phyloP scores from a whole-genome alignment of 2,797 vertebrate genomes.

The Pempheris klunzingeri region DNA sequence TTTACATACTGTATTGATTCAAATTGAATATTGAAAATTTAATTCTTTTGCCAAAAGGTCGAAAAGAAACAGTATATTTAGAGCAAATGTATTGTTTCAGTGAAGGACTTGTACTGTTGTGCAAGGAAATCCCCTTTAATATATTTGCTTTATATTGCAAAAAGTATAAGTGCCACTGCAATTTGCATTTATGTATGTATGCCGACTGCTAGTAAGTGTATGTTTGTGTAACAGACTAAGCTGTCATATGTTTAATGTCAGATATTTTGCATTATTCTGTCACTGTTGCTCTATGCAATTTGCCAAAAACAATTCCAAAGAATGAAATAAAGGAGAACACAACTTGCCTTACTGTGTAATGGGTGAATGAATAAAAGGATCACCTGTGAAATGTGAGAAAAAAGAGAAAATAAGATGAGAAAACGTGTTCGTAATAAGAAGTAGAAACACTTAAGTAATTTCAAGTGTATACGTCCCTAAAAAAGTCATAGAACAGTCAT shows the following conservation, averaged over 20 bases:
- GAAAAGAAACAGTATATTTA: constrained; percentile 41
- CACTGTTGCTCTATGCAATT: constrained; percentile 70
- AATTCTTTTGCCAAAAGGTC: constrained; percentile 70
- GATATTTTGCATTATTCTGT: constrained; percentile 69
- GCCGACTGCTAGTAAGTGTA: constrained; percentile 53
- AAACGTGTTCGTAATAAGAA: neutral
- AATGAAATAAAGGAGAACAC: constrained; percentile 70
- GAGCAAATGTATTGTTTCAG: constrained; percentile 49
- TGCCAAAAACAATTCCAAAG: constrained; percentile 68
- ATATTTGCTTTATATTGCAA: constrained; percentile 81
- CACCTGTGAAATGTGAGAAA: neutral
- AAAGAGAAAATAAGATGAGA: neutral
- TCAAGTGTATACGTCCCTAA: neutral
- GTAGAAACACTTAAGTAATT: neutral
- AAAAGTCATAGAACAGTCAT: too few relatives aligned
- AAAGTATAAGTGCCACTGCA: constrained; percentile 73
- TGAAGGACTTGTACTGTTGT: constrained; percentile 51
- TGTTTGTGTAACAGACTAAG: constrained; percentile 56
- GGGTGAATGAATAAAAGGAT: neutral
- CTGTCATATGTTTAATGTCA: constrained; percentile 64
- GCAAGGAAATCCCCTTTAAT: constrained; percentile 74
- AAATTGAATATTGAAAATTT: constrained; percentile 70
- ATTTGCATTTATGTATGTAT: constrained; percentile 67
- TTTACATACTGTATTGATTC: constrained; percentile 68
- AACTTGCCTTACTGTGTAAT: constrained; percentile 31